phyloP scores from a whole-genome alignment of 1,140 invertebrate species.

The Archegozetes longisetosus region DNA sequence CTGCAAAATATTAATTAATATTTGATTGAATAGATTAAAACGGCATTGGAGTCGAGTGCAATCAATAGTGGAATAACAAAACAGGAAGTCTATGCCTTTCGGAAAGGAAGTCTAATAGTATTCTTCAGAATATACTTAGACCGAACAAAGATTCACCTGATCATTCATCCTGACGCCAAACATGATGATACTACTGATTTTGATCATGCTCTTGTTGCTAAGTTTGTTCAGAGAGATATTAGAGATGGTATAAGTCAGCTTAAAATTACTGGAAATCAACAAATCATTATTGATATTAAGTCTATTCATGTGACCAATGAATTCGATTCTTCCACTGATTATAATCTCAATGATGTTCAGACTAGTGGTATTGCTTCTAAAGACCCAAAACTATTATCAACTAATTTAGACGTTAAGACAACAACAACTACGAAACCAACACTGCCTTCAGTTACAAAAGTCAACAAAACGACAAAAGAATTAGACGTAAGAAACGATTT shows the following conservation, averaged over 20 bases:
- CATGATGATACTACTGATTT: neutral
- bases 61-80: neutral
- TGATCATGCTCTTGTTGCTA: neutral
- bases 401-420: neutral
- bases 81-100: slow-evolving; percentile 44
- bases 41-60: neutral
- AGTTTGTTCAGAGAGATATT: neutral
- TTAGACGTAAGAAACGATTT: neutral
- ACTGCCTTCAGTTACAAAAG: neutral
- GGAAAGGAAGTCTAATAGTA: slow-evolving; percentile 45
- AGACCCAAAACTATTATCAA: neutral
- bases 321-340: neutral
- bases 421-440: neutral
- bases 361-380: neutral
- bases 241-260: neutral
- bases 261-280: neutral
- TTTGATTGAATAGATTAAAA: neutral
- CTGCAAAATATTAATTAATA: no score
- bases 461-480: neutral
- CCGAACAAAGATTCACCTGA: slow-evolving; percentile 50
- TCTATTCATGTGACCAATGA: neutral
- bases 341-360: neutral
- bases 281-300: neutral
- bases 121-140: slow-evolving; percentile 55
- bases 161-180: slow-evolving; percentile 23